Base-by-base conservation (phyloP, 1,140 invertebrate genomes). In the Notospermus geniculatus region DNA sequence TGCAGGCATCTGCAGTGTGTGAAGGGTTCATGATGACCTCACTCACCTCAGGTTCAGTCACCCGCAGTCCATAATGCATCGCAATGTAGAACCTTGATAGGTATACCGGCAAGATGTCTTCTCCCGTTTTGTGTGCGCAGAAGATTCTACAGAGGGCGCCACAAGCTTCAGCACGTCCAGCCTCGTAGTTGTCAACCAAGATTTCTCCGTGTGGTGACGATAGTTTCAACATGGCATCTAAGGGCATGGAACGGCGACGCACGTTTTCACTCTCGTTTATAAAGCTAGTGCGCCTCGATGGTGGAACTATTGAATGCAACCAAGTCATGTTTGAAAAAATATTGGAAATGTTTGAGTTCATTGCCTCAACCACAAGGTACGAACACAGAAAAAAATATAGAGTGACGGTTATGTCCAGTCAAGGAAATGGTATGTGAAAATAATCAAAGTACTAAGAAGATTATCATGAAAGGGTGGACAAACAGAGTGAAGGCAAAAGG, bases 111-210 rank as follows among this genome's bases (percentile, higher is more conserved):
- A 95, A 83, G 64, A 99, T 94, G 73, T 93, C 89, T 83, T 99
- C 97, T 32, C 91, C 91, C 17, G 93, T 95, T 81, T 95, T 95
- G 79, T 97, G 97, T 0, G 95, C 89, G 80, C 94, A 97, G 74
- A 99, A 91, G 71, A 99, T 94, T 71, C 95, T 85, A 81, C 94
- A 97, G 4, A 99, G 81, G 5, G 95, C 89, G 0, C 94, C 96
- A 66, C 98, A 86, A 2, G 97, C 96, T 82, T 98, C 95, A 0
- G 97, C 95, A 68, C 92, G 85, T 1, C 97, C 97, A 67, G 87
- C 86, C 73, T 78, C 74, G 63, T 75, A 41, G 39, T 30, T 45
- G 23, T n/a, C 29, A n/a, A n/a, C 55, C 15, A 30, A 23, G 23
- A 55, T 19, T 15, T 39, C 22, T 23, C 55, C 46, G 32, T 36